Percentiles rank a stretch among this genome's conserved stretches.
Evolutionary conservation across 2,888 invertebrate genomes (phyloP).

Genomic region (Phaonia tiefii): DNA sequence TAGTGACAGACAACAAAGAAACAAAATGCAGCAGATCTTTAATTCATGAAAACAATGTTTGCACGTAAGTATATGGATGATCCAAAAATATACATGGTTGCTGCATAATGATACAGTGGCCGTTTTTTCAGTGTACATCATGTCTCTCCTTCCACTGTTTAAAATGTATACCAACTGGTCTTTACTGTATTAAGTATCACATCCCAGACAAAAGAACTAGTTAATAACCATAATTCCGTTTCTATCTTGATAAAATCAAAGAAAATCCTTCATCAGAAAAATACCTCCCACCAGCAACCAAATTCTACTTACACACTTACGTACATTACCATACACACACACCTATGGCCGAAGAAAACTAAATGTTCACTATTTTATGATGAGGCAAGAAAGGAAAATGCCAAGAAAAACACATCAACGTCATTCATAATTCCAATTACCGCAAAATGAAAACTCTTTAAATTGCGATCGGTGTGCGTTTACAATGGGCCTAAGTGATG

Average conservation of each 20-base stretch:
- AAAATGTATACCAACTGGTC: too few relatives aligned
- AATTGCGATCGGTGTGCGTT: neutral
- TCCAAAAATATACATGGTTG: too few relatives aligned
- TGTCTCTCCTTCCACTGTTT: too few relatives aligned
- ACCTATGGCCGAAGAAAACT: constrained; percentile 31
- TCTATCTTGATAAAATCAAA: constrained; percentile 43
- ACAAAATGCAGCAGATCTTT: too few relatives aligned
- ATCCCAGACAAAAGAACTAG: too few relatives aligned
- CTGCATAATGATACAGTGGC: too few relatives aligned
- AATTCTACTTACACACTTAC: neutral
- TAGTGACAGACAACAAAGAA: too few relatives aligned
- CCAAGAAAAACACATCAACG: constrained; percentile 60
- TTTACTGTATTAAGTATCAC: too few relatives aligned
- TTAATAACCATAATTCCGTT: constrained; percentile 39
- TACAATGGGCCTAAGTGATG: too few relatives aligned
- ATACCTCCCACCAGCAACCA: neutral
- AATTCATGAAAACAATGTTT: too few relatives aligned
- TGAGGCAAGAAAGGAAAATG: constrained; percentile 26
- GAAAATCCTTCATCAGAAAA: constrained; percentile 37
- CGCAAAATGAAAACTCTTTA: constrained; percentile 31
- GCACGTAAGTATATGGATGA: too few relatives aligned
- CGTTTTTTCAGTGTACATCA: too few relatives aligned
- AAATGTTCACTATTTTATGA: neutral
- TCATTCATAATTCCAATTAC: constrained; percentile 64
- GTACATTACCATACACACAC: neutral